These are phyloP conservation scores for Oriolus oriolus DNA, from an alignment of 2,113 vertebrate species.

Conservation along the genomic window DNA sequence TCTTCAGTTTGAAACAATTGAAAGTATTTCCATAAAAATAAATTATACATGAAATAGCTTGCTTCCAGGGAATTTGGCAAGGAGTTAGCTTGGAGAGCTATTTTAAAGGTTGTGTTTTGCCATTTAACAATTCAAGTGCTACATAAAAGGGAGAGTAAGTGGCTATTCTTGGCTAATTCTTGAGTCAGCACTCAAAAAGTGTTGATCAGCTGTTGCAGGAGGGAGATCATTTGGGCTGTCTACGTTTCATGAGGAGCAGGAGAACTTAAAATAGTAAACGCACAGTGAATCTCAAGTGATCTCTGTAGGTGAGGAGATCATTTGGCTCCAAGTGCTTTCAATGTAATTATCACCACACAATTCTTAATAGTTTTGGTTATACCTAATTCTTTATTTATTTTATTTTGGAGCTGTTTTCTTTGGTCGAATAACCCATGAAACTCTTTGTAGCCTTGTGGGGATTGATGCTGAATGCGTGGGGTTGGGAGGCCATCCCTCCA, in stretches of 20 bases:
- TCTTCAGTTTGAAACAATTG: background rate
- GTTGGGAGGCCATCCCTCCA: background rate
- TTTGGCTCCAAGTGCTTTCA: background rate
- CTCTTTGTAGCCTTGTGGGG: background rate
- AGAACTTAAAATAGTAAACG: conserved; percentile 26
- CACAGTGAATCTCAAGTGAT: background rate
- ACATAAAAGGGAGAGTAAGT: background rate
- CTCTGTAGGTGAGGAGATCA: background rate
- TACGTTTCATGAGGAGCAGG: background rate
- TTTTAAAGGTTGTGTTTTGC: conserved; percentile 20
- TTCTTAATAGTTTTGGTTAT: background rate
- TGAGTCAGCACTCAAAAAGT: conserved; percentile 21
- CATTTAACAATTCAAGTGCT: background rate
- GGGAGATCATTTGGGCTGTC: background rate
- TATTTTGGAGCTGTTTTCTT: background rate
- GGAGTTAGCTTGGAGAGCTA: background rate
- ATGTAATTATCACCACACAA: background rate
- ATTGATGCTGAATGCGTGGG: background rate
- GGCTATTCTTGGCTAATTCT: conserved; percentile 36
- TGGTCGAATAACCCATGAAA: background rate
- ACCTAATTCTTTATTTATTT: background rate
- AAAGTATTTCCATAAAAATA: background rate
- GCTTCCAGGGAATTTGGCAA: background rate
- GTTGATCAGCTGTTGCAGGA: conserved; percentile 41
- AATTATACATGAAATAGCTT: background rate